These are phyloP conservation scores for Ptiloglossa arizonensis DNA, from an alignment of 1,140 invertebrate genomes.

Conservation along the genomic window DNA sequence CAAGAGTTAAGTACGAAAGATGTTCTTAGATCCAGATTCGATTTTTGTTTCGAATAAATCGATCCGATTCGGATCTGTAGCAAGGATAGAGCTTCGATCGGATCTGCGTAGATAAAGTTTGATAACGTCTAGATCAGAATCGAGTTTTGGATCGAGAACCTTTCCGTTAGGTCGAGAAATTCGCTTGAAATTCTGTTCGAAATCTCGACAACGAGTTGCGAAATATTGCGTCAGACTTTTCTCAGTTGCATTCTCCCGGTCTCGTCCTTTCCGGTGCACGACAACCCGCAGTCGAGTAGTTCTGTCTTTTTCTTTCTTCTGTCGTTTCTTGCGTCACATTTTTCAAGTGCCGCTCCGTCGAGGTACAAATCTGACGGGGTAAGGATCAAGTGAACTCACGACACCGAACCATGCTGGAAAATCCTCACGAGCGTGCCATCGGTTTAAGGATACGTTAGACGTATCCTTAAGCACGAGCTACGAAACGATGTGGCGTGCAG, in stretches of 20 bases:
- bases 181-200: slow-evolving; percentile 34
- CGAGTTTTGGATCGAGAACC: too few species aligned
- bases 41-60: too few species aligned
- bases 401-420: slow-evolving; percentile 49
- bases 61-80: too few species aligned
- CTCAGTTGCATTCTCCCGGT: slow-evolving; percentile 1
- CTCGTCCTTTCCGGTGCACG: slow-evolving; percentile 23
- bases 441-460: slow-evolving; percentile 51
- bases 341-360: slow-evolving; percentile 46
- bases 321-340: slow-evolving; percentile 29
- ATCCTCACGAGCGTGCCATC: slow-evolving; percentile 65
- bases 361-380: slow-evolving; percentile 56
- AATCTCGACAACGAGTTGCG: slow-evolving; percentile 45
- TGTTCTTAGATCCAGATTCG: too few species aligned
- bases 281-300: slow-evolving; percentile 33
- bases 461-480: slow-evolving; percentile 24
- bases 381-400: slow-evolving; percentile 43
- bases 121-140: too few species aligned
- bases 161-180: too few species aligned
- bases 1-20: too few species aligned
- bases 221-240: slow-evolving; percentile 38
- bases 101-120: too few species aligned
- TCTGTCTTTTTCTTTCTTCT: slow-evolving; percentile 1
- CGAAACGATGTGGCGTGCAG: slow-evolving; percentile 48
- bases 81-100: too few species aligned